phyloP scores from a whole-genome alignment of 2,797 vertebrate species.

The Forpus xanthops region DNA sequence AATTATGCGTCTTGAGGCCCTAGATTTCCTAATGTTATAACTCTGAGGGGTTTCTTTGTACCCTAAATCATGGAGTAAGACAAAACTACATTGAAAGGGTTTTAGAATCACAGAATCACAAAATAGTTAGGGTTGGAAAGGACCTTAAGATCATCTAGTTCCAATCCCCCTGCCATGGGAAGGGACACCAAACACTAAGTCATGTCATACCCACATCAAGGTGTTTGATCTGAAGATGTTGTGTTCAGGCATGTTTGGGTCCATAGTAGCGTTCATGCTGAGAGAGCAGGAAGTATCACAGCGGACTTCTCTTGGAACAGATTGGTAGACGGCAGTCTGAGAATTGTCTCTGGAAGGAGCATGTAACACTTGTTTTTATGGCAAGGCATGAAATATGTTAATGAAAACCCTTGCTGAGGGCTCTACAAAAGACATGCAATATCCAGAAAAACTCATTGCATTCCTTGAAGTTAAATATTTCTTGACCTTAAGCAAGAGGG shows the following conservation, averaged over 20 bases:
- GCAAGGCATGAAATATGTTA: background rate
- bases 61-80: background rate
- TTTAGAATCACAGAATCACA: background rate
- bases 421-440: background rate
- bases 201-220: too few relatives aligned
- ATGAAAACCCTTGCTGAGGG: background rate
- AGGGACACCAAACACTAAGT: background rate
- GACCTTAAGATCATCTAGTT: background rate
- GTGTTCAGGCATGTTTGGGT: fast-evolving
- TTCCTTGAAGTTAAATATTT: background rate
- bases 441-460: background rate
- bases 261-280: background rate
- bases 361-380: background rate
- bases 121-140: background rate
- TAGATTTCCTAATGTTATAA: background rate
- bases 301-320: background rate
- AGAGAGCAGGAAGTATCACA: background rate
- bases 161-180: background rate
- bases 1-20: background rate
- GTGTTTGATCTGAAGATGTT: background rate
- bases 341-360: background rate
- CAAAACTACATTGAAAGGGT: background rate
- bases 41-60: background rate
- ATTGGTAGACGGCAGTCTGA: background rate
- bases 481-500: background rate